Evolutionary conservation across 2,888 invertebrate species (phyloP).

Genomic region (Cerastis rubricosa): DNA sequence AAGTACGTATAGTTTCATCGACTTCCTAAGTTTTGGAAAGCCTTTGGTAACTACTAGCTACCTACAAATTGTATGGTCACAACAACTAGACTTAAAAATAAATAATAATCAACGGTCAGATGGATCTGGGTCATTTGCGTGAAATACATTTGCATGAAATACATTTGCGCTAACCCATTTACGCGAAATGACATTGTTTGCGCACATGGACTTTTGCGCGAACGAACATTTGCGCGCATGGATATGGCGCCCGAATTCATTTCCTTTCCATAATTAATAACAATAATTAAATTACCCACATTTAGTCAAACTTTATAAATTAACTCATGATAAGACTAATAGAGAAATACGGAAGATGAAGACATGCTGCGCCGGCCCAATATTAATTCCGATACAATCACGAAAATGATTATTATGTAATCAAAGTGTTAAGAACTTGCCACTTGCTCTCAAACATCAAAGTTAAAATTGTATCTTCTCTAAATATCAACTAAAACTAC

Average conservation of each 20-base stretch:
- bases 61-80: too few relatives aligned
- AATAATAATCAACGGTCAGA: not conserved
- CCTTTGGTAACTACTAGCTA: not conserved
- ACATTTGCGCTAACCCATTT: too few relatives aligned
- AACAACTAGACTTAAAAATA: not conserved
- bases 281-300: not conserved
- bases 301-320: not conserved
- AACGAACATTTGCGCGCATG: too few relatives aligned
- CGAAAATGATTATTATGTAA: not conserved
- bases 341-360: not conserved
- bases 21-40: not conserved
- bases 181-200: too few relatives aligned
- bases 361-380: fast-evolving
- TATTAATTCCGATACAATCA: not conserved
- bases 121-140: too few relatives aligned
- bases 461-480: not conserved
- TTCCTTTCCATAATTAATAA: not conserved
- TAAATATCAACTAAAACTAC: not conserved
- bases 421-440: not conserved
- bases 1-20: not conserved
- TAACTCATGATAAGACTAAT: not conserved
- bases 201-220: too few relatives aligned
- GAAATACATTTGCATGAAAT: too few relatives aligned
- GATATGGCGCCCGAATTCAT: too few relatives aligned
- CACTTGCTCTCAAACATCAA: not conserved